Evolutionary conservation across 2,113 vertebrate genomes (phyloP), one percentile per base, ranked within the genome.

Genomic region (Ibidorhyncha struthersii): DNA sequence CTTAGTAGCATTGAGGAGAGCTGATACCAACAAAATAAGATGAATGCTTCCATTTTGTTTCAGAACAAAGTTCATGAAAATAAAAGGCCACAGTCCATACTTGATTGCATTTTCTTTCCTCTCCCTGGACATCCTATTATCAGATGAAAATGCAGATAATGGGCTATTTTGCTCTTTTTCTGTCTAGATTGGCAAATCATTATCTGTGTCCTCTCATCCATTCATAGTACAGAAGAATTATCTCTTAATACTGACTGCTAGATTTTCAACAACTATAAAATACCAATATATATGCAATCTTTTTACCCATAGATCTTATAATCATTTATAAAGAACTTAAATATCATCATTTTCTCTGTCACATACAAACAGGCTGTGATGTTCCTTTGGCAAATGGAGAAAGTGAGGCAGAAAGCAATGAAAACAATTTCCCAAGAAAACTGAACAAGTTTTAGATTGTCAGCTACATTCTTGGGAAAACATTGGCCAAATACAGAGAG

Each of bases 1-100:
- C 55, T 38, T 89, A 78, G 62, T 36, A 76, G 7, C 16, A 50
- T 1, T 66, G 40, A 71, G 49, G 21, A 80, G 13, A 19, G 26
- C 25, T 59, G 70, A 87, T 90, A 79, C 23, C 25, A 93, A 69
- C 36, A 86, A 93, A 89, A 74, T 41, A 89, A 94, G 56, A 94
- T 41, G n/a, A 91, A 83, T 71, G 10, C 50, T 82, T 91, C 72
- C 41, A 71, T 94, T 95, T 81, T 86, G 21, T 89, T 96, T 81
- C 72, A 82, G 94, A 96, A 26, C 9, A 89, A 91, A 92, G 47
- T 89, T 93, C 56, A 81, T 78, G 50, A 94, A 94, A 95, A 95
- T 67, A 78, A 71, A 83, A 77, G 34, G 9, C 69, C 45, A 71
- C 14, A 15, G 13, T 66, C 29, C 11, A 18, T 36, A 30, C 34